Conservation (phyloP, 2,888 invertebrate species). For the Elmis aenea region DNA sequence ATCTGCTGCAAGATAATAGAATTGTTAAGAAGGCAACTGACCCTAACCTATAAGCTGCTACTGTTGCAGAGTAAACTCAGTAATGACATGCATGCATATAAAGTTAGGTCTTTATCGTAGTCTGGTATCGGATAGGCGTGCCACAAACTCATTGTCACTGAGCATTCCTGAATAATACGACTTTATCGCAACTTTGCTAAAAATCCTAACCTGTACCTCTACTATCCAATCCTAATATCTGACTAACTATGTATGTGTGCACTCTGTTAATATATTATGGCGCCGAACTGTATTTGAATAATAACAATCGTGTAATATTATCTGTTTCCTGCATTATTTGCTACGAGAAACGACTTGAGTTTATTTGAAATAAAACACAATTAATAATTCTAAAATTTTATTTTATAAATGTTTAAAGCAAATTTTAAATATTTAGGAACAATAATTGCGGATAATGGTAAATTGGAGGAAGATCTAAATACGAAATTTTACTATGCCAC, state of each 20-base stretch:
- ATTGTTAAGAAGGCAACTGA: not conserved
- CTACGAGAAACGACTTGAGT: too few species aligned
- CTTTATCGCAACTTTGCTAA: slow-evolving; percentile 36
- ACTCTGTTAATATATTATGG: slow-evolving; percentile 15
- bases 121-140: slow-evolving; percentile 43
- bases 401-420: too few species aligned
- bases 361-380: too few species aligned
- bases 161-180: slow-evolving; percentile 45
- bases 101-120: slow-evolving; percentile 41
- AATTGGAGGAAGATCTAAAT: too few species aligned
- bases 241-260: slow-evolving; percentile 9
- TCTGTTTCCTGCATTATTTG: too few species aligned
- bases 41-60: slow-evolving; percentile 5
- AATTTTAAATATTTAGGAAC: too few species aligned
- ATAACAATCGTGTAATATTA: slow-evolving; percentile 14
- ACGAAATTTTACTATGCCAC: too few species aligned
- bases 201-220: slow-evolving; percentile 25
- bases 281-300: slow-evolving; percentile 12
- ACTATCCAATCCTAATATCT: slow-evolving; percentile 18
- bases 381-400: too few species aligned
- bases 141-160: slow-evolving; percentile 44
- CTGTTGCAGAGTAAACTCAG: slow-evolving; percentile 14
- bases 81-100: slow-evolving; percentile 45
- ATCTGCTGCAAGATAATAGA: too few species aligned
- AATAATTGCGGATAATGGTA: too few species aligned